Evolutionary conservation across 2,888 invertebrate genomes (phyloP).

Genomic region (Cryptocheilus praepositus): DNA sequence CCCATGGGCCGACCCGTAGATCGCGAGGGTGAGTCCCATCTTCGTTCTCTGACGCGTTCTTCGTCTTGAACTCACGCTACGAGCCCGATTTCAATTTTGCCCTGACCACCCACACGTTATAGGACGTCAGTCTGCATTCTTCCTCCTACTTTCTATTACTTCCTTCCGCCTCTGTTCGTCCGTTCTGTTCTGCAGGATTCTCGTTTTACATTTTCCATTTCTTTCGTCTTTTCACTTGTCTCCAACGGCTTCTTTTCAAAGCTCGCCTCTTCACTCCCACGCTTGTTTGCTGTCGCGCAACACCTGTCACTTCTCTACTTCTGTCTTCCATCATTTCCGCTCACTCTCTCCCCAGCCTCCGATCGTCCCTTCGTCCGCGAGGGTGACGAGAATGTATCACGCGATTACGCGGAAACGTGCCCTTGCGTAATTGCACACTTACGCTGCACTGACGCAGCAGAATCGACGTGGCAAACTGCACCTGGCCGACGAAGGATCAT

Average conservation of each 20-base stretch:
- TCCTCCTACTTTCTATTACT: neutral
- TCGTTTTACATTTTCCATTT: neutral
- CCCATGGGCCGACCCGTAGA: constrained; percentile 39
- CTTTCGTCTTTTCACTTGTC: neutral
- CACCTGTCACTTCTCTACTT: neutral
- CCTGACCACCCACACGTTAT: no score
- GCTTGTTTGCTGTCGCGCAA: neutral
- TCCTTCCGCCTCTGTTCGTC: no score
- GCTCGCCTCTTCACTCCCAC: neutral
- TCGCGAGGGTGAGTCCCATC: constrained; percentile 12
- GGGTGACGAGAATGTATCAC: constrained; percentile 26
- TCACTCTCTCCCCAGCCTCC: neutral
- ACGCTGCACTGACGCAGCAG: constrained; percentile 17
- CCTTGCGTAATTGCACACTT: constrained; percentile 29
- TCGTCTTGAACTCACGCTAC: constrained; percentile 2
- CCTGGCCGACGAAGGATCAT: constrained; percentile 5
- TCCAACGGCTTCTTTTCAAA: no score
- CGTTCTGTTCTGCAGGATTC: neutral
- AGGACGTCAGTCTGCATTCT: neutral
- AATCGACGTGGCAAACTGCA: neutral
- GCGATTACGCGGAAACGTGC: constrained; percentile 30
- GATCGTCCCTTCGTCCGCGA: neutral
- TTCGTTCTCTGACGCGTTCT: neutral
- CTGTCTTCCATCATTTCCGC: neutral
- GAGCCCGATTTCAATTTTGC: neutral